Conservation (phyloP, 2,888 invertebrate genomes). For the Mantis religiosa region DNA sequence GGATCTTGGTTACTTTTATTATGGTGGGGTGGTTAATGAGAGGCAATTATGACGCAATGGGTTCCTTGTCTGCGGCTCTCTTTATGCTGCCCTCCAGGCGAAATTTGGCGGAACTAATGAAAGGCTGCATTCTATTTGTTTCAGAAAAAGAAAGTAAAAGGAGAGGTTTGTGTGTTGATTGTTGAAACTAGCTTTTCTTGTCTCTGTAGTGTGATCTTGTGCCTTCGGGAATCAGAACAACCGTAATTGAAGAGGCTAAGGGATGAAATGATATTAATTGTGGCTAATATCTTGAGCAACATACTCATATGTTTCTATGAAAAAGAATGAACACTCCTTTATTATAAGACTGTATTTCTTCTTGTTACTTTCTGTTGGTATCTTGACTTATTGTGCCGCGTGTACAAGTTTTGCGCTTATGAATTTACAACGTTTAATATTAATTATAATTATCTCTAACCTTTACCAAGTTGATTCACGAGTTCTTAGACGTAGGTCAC, state of each 20-base stretch:
- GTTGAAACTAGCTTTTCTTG: background rate
- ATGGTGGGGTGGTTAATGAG: background rate
- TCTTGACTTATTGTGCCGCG: background rate
- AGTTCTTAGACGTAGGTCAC: too few relatives aligned
- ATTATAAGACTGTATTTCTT: background rate
- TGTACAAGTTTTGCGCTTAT: background rate
- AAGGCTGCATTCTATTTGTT: background rate
- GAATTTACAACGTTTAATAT: too few relatives aligned
- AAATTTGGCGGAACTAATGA: constrained; percentile 1
- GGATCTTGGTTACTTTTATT: background rate
- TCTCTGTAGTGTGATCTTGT: background rate
- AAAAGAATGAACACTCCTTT: background rate
- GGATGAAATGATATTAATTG: background rate
- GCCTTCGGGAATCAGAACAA: background rate
- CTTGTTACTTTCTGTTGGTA: background rate
- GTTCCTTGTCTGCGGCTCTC: background rate
- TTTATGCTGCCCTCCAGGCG: background rate
- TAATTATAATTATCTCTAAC: too few relatives aligned
- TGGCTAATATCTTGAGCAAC: background rate
- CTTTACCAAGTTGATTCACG: too few relatives aligned
- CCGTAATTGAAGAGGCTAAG: background rate
- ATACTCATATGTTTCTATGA: background rate
- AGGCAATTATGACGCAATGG: background rate
- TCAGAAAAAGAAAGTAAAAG: background rate
- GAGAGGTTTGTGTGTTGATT: background rate